Evolutionary conservation across 2,797 vertebrate species (phyloP).

Genomic region (Coccyzus lansbergi): DNA sequence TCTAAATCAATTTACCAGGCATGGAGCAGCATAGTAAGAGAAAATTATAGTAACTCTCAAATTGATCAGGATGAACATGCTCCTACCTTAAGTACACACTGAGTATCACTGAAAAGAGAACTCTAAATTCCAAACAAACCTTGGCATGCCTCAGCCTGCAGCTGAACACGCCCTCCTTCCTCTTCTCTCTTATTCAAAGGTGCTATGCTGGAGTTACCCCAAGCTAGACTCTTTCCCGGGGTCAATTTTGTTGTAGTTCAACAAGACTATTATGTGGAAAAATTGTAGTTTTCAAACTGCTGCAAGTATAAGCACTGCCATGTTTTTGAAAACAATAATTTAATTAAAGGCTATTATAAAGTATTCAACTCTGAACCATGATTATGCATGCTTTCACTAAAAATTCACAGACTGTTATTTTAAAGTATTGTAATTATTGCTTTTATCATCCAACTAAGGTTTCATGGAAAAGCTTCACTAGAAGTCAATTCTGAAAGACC

Average conservation of each 20-base stretch:
- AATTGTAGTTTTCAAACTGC: conserved; percentile 7
- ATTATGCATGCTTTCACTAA: conserved; percentile 67
- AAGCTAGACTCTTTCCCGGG: background rate
- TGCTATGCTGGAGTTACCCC: background rate
- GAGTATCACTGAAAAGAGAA: conserved; percentile 60
- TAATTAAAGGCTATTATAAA: conserved; percentile 65
- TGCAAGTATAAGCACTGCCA: conserved; percentile 55
- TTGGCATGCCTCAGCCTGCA: conserved; percentile 24
- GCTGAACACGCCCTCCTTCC: conserved; percentile 15
- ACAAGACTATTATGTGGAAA: background rate
- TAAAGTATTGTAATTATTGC: conserved; percentile 63
- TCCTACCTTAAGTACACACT: conserved; percentile 42
- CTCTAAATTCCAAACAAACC: conserved; percentile 65
- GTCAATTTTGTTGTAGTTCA: background rate
- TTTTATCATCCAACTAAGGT: background rate
- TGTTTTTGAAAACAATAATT: conserved; percentile 63
- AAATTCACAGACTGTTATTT: conserved; percentile 50
- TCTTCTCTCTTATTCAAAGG: conserved; percentile 8
- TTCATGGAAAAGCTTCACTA: conserved; percentile 1
- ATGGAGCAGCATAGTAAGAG: conserved; percentile 44
- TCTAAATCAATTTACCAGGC: conserved; percentile 62
- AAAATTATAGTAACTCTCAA: conserved; percentile 70
- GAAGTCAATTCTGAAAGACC: conserved; percentile 13
- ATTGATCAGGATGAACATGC: conserved; percentile 49
- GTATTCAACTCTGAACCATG: conserved; percentile 44